Percentiles rank a stretch among this genome's conserved stretches.
phyloP scores from a whole-genome alignment of 2,888 invertebrate genomes.

The Parnassius glacialis region DNA sequence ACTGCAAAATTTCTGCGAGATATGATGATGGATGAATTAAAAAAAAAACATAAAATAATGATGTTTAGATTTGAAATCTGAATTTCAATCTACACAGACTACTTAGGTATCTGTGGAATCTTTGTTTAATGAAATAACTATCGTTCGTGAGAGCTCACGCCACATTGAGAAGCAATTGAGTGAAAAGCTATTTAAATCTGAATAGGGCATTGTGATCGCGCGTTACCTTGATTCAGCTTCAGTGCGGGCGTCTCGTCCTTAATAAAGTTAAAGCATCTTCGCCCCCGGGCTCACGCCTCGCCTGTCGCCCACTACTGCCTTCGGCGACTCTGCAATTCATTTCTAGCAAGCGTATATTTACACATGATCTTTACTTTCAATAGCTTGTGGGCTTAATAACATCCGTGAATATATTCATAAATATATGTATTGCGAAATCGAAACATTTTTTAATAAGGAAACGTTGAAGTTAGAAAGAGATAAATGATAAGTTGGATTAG shows the following conservation, averaged over 20 bases:
- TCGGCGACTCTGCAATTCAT: constrained; percentile 49
- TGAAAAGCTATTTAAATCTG: constrained; percentile 80
- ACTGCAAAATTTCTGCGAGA: too few species aligned
- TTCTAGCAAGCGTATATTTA: constrained; percentile 45
- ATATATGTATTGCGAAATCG: too few species aligned
- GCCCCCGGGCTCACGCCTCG: constrained; percentile 52
- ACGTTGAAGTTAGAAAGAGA: constrained; percentile 20
- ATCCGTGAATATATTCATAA: not conserved
- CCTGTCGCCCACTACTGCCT: constrained; percentile 50
- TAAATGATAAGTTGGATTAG: constrained; percentile 22
- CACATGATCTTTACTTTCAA: constrained; percentile 5
- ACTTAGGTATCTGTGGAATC: constrained; percentile 49
- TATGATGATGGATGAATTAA: too few species aligned
- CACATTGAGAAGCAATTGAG: constrained; percentile 78
- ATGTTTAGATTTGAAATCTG: not conserved
- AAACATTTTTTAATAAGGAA: not conserved
- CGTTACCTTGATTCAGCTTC: constrained; percentile 75
- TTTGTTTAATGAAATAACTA: constrained; percentile 77
- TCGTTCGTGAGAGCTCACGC: constrained; percentile 64
- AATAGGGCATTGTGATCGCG: constrained; percentile 77
- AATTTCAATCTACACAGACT: constrained; percentile 41
- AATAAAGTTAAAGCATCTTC: constrained; percentile 74
- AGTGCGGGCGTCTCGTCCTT: constrained; percentile 60
- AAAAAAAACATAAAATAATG: too few species aligned
- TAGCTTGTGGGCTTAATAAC: not conserved